Conservation (phyloP, 2,888 invertebrate genomes). For the Tetragonula carbonaria region DNA sequence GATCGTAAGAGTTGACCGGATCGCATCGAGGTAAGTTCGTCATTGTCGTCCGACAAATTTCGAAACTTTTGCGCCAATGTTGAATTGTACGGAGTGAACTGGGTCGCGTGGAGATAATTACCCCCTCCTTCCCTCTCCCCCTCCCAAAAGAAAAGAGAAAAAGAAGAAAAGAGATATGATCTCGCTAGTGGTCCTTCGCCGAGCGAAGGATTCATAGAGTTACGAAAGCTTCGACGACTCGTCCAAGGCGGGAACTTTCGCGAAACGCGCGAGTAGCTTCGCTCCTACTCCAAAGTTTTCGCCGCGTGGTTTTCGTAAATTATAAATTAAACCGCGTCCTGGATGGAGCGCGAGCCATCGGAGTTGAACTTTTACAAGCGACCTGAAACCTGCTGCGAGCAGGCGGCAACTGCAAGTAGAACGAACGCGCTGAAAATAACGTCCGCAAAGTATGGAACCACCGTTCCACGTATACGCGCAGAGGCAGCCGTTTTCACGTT, state of each 20-base stretch:
- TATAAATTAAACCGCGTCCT: conserved; percentile 1
- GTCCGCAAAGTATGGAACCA: too few relatives aligned
- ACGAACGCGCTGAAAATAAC: background rate
- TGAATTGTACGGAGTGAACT: background rate
- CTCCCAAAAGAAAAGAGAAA: background rate
- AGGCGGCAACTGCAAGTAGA: background rate
- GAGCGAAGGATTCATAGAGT: background rate
- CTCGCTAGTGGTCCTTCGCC: background rate
- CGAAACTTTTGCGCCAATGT: too few relatives aligned
- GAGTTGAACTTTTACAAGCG: conserved; percentile 5
- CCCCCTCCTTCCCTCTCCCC: too few relatives aligned
- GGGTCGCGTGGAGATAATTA: conserved; percentile 1
- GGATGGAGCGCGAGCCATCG: background rate
- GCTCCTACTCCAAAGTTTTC: background rate
- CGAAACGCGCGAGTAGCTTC: background rate
- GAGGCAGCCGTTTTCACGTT: background rate
- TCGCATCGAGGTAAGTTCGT: too few relatives aligned
- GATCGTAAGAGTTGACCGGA: too few relatives aligned
- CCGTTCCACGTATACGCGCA: too few relatives aligned
- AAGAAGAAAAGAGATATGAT: background rate
- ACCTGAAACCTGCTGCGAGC: background rate
- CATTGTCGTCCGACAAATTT: too few relatives aligned
- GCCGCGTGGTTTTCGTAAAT: background rate
- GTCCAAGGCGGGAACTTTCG: background rate
- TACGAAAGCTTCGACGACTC: conserved; percentile 3